Conservation (phyloP, 2,797 vertebrate genomes). For the Pseudochromis fuscus region DNA sequence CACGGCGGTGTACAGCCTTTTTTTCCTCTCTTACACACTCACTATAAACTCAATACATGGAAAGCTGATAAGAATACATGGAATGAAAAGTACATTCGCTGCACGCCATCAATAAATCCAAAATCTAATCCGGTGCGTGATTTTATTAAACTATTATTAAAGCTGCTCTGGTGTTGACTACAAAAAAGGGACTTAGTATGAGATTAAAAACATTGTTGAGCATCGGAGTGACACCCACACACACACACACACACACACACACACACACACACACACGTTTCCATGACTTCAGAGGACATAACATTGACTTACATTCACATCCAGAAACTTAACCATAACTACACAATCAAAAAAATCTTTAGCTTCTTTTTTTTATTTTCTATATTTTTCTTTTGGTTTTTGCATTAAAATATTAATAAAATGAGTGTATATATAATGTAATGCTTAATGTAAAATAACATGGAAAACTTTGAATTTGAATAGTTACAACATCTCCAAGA, state of each 20-base stretch:
- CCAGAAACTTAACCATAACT: too few relatives aligned
- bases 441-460: too few relatives aligned
- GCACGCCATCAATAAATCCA: conserved; percentile 54
- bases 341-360: too few relatives aligned
- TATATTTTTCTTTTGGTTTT: too few relatives aligned
- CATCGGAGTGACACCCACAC: conserved; percentile 12
- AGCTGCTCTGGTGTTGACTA: conserved; percentile 47
- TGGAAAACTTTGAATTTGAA: too few relatives aligned
- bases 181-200: conserved; percentile 48
- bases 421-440: too few relatives aligned
- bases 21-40: conserved; percentile 24
- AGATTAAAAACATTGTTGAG: conserved; percentile 53
- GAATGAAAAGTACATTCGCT: conserved; percentile 36
- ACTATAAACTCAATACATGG: conserved; percentile 34
- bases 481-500: too few relatives aligned
- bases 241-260: conserved; percentile 23
- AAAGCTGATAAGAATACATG: conserved; percentile 46
- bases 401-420: too few relatives aligned
- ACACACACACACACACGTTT: conserved; percentile 31
- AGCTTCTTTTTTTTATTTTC: too few relatives aligned
- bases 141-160: conserved; percentile 51
- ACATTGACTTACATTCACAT: too few relatives aligned
- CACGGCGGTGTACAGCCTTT: conserved; percentile 25
- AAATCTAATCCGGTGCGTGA: conserved; percentile 39
- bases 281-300: too few relatives aligned